Percentiles rank a stretch among this genome's conserved stretches.
These are phyloP conservation scores for Protomyctophum bolini DNA, from an alignment of 2,113 vertebrate species.

Conservation along the genomic window DNA sequence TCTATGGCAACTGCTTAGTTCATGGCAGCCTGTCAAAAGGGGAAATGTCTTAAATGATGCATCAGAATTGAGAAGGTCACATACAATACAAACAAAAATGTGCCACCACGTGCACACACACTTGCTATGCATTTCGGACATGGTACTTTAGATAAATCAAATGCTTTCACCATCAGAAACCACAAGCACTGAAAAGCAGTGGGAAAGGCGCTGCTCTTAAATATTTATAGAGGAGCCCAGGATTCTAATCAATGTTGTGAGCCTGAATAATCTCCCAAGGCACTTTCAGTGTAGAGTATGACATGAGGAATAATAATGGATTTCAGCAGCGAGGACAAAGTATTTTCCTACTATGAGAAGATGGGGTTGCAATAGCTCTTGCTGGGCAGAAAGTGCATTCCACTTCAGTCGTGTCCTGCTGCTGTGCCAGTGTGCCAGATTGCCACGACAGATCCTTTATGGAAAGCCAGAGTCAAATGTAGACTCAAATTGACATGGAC, in stretches of 20 bases:
- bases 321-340: constrained; percentile 14
- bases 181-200: constrained; percentile 1
- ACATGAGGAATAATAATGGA: constrained; percentile 36
- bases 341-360: constrained; percentile 30
- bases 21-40: constrained; percentile 63
- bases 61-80: constrained; percentile 42
- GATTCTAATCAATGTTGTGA: constrained; percentile 44
- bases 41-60: constrained; percentile 66
- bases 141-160: not conserved
- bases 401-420: constrained; percentile 43
- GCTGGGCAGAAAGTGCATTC: constrained; percentile 28
- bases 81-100: constrained; percentile 20
- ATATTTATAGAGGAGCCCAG: constrained; percentile 37
- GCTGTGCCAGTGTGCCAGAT: constrained; percentile 48
- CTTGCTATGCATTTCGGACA: constrained; percentile 3
- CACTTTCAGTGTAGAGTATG: constrained; percentile 21
- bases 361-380: constrained; percentile 17
- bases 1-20: constrained; percentile 76
- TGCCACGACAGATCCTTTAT: constrained; percentile 11
- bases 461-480: not conserved
- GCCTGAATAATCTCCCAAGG: constrained; percentile 25
- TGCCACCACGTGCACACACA: constrained; percentile 9
- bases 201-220: constrained; percentile 23
- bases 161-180: constrained; percentile 12
- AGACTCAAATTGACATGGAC: constrained; percentile 21